Base-by-base conservation (phyloP, 2,113 vertebrate genomes). In the Dipodomys ordii region DNA sequence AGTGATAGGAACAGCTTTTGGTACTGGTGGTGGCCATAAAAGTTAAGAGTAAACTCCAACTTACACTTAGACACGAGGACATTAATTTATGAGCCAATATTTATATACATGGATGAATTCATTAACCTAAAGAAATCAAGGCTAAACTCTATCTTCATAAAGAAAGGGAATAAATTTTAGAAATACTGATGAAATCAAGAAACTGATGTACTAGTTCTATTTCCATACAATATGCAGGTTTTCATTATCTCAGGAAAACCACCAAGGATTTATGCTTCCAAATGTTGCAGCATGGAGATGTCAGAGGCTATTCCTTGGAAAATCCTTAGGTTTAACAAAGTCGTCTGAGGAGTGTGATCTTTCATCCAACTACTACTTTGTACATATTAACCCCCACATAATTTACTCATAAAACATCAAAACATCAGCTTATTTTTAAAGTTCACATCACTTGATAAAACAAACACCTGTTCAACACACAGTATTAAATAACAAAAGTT, bases 111-210 rank as follows among this genome's bases (percentile, higher is more conserved):
- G 15, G 39, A 72, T 80, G 69, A 77, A 77, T 27, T 84, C 49
- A 92, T 30, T 73, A 76, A 57, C 35, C 22, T 46, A 30, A 90
- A 69, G 69, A 96, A 65, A 74, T 39, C 68, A 7, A 88, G 19
- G 39, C 76, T 85, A 83, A 93, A 90, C 13, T 79, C 39, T 5
- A 2, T 86, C 53, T 23, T 80, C 30, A 13, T n/a, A 10, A 64
- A 28, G 69, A 74, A 23, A 83, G 23, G 57, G 19, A 76, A 44
- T 18, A 46, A 62, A 32, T 74, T 93, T 83, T 69, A 85, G 79
- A 93, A 93, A 65, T 84, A 73, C 87, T 74, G 69, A 49, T 62
- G 25, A 60, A 84, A 83, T 73, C 91, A 5, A 90, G 77, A 78
- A n/a, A 64, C n/a, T 39, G 60, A 92, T 30, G 68, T 80, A 83